Evolutionary conservation across 2,113 vertebrate species (phyloP).

Genomic region (Dipodomys ordii): DNA sequence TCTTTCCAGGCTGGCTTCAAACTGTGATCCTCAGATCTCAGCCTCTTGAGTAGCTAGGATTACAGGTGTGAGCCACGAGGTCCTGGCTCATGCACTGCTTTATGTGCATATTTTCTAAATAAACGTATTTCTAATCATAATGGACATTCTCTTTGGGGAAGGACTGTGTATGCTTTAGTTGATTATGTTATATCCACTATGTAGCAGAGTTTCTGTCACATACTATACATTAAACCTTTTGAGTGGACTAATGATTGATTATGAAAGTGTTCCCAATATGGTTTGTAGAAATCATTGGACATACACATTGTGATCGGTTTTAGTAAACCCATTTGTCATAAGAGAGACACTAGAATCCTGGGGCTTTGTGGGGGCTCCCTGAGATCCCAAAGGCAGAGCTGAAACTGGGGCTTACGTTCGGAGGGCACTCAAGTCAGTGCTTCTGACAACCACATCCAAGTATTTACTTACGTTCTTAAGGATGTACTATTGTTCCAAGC

Average conservation of each 20-base stretch:
- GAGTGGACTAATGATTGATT: neutral
- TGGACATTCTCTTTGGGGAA: neutral
- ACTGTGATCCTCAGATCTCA: too few relatives aligned
- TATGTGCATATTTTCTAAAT: neutral
- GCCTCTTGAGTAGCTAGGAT: too few relatives aligned
- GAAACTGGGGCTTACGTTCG: neutral
- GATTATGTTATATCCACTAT: neutral
- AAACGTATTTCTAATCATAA: neutral
- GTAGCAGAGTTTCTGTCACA: neutral
- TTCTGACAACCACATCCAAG: neutral
- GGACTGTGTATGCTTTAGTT: neutral
- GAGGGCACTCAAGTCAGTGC: neutral
- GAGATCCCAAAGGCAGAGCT: neutral
- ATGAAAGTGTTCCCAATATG: neutral
- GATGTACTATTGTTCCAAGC: neutral
- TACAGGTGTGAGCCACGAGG: too few relatives aligned
- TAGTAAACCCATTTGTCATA: neutral
- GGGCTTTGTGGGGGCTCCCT: neutral
- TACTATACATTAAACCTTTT: neutral
- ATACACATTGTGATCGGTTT: neutral
- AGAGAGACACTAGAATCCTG: neutral
- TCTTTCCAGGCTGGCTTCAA: too few relatives aligned
- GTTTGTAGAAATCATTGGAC: neutral
- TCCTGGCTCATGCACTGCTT: too few relatives aligned
- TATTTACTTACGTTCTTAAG: neutral